phyloP scores from a whole-genome alignment of 2,888 invertebrate species.

The Hymenopus coronatus region DNA sequence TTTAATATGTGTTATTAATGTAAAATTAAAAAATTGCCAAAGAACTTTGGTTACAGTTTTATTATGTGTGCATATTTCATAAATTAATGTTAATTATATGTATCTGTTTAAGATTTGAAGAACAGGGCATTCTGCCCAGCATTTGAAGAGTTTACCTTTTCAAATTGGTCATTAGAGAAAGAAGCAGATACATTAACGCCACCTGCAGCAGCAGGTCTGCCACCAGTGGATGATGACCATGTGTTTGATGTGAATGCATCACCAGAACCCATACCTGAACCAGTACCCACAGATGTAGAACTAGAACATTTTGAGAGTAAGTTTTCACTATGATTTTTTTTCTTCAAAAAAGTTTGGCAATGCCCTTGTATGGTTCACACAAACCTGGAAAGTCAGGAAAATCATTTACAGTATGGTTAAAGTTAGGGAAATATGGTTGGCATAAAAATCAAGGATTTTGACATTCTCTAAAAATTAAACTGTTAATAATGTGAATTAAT shows the following conservation, averaged over 20 bases:
- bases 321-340: not conserved
- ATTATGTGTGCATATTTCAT: no score
- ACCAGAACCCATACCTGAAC: not conserved
- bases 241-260: constrained; percentile 64
- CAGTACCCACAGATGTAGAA: not conserved
- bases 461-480: no score
- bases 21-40: no score
- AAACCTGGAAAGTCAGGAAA: no score
- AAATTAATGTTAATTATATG: not conserved
- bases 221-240: constrained; percentile 5
- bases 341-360: no score
- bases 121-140: constrained; percentile 56
- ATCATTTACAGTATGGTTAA: no score
- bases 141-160: constrained; percentile 60
- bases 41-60: no score
- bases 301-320: constrained; percentile 5
- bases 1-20: no score
- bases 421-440: no score
- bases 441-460: no score
- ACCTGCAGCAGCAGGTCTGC: not conserved
- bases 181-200: constrained; percentile 39
- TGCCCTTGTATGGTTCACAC: no score
- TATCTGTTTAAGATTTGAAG: constrained; percentile 42
- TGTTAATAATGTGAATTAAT: no score
- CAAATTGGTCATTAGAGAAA: constrained; percentile 57